Percentiles rank a stretch among this genome's conserved stretches.
Evolutionary conservation across 2,113 vertebrate genomes (phyloP).

Genomic region (Aptenodytes forsteri): DNA sequence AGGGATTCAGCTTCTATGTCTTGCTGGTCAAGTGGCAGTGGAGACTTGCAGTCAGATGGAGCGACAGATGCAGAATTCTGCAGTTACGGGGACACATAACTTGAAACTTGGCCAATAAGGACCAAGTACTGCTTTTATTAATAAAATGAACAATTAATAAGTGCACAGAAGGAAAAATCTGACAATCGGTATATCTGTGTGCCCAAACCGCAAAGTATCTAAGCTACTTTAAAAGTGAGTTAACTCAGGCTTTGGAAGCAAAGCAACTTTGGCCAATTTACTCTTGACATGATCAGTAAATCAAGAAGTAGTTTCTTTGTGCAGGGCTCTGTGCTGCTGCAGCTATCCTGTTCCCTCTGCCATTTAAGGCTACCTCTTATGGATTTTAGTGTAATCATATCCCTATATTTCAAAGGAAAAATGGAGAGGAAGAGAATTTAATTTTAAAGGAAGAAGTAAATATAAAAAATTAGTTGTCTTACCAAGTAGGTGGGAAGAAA

Average conservation of each 20-base stretch:
- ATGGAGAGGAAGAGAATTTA: not conserved
- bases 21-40: not conserved
- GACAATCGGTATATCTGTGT: not conserved
- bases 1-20: not conserved
- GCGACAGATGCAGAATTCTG: not conserved
- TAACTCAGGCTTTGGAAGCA: not conserved
- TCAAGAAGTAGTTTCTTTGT: not conserved
- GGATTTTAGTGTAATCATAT: not conserved
- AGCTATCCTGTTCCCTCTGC: not conserved
- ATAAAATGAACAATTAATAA: not conserved
- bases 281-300: not conserved
- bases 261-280: not conserved
- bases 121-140: not conserved
- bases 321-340: not conserved
- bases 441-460: not conserved
- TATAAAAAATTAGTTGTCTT: not conserved
- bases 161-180: not conserved
- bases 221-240: not conserved
- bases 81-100: not conserved
- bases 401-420: not conserved
- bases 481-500: not conserved
- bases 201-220: not conserved
- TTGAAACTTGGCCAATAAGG: not conserved
- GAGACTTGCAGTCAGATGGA: not conserved
- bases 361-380: not conserved